Evolutionary conservation across 2,888 invertebrate species (phyloP).

Genomic region (Microchrysa polita): DNA sequence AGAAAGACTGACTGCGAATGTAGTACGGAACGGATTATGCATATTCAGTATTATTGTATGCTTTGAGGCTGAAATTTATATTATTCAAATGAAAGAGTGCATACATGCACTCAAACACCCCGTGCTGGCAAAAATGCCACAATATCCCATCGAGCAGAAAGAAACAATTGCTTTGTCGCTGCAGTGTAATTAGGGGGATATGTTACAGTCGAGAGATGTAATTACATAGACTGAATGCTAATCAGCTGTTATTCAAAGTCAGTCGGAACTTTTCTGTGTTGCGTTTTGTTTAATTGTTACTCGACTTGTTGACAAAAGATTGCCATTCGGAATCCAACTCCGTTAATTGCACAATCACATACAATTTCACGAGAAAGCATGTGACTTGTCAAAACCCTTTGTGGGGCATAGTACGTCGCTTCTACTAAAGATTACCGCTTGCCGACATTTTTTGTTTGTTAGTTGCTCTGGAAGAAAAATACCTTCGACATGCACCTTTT

Average conservation of each 20-base stretch:
- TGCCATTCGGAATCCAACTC: too few species aligned
- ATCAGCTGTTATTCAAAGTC: not conserved
- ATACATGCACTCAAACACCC: not conserved
- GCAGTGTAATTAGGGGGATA: slow-evolving; percentile 35
- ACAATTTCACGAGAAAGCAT: too few species aligned
- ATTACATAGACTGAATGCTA: slow-evolving; percentile 39
- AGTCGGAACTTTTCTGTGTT: not conserved
- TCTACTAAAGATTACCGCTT: too few species aligned
- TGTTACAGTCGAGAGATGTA: slow-evolving; percentile 22
- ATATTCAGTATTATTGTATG: slow-evolving; percentile 11
- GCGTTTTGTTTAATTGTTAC: not conserved
- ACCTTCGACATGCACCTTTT: too few species aligned
- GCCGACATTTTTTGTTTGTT: too few species aligned
- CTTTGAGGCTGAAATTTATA: not conserved
- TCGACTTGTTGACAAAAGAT: too few species aligned
- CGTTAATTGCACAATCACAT: too few species aligned
- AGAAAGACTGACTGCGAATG: too few species aligned
- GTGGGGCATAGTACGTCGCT: too few species aligned
- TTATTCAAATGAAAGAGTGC: not conserved
- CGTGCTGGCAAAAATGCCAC: not conserved
- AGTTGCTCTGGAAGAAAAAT: too few species aligned
- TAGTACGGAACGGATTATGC: slow-evolving; percentile 20
- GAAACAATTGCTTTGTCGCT: slow-evolving; percentile 30
- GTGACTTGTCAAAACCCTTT: too few species aligned
- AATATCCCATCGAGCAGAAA: not conserved